Evolutionary conservation across 2,113 vertebrate species (phyloP), one percentile per base, ranked within the genome.

Genomic region (Spilogale gracilis): DNA sequence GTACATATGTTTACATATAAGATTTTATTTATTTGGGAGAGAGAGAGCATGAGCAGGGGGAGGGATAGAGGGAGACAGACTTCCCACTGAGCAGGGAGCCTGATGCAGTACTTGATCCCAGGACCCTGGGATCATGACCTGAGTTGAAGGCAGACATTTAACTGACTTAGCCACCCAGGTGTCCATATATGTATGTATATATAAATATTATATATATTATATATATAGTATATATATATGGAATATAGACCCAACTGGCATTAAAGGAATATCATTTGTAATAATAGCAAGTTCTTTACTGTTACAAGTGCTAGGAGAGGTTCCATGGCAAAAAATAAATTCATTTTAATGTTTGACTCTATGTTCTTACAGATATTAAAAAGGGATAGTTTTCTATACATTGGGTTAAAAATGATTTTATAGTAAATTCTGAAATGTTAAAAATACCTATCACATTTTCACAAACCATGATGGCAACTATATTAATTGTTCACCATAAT

Each of bases 371-470:
- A 76, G 3, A 89, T 17, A 81, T 82, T 69, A 54, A 61, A 87
- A 97, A 65, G 65, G 25, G 5, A 23, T 6, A 6, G 23, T 32
- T 91, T 84, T 93, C 14, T 93, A 27, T 82, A 78, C 2, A 71
- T 32, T 71, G 52, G 1, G 9, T 93, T 93, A 90, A 93, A 90
- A 81, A 43, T 73, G 6, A 96, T 52, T 93, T 76, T 78, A 69
- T 38, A 86, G 2, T 81, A 86, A 76, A 17, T 89, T 11, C 6
- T 60, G 9, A 83, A 23, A 6, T 17, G 79, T 87, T 82, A 54
- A 45, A 93, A 88, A 84, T 74, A 87, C 20, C n/a, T 83, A 23
- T 85, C 11, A 85, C 10, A 76, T 86, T 14, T 89, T 27, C 27
- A 86, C 5, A 74, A 76, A 32, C 16, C 3, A 79, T 76, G 8